Percentiles rank a stretch among this genome's conserved stretches.
Conservation (phyloP, 2,113 vertebrate genomes). For the Rhipidura dahli region DNA sequence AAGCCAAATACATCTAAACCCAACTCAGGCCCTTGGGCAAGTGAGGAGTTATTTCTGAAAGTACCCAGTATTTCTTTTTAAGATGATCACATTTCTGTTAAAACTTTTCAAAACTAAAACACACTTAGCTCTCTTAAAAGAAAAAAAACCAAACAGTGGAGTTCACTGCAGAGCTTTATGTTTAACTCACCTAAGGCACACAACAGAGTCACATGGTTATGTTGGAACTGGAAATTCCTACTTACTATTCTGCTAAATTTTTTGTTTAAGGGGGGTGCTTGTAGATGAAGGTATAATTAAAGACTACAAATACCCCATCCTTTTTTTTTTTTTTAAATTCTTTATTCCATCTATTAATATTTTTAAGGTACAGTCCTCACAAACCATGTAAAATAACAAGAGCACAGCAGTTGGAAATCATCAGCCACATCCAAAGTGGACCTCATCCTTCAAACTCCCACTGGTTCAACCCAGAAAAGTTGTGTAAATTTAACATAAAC, state of each 20-base stretch:
- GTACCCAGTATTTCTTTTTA: neutral
- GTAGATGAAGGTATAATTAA: neutral
- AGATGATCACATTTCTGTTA: neutral
- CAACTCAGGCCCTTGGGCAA: neutral
- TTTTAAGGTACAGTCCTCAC: neutral
- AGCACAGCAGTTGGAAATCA: neutral
- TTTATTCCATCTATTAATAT: neutral
- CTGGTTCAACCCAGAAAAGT: neutral
- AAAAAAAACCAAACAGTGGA: neutral
- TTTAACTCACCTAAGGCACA: neutral
- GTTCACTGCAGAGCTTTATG: neutral
- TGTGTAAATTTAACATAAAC: neutral
- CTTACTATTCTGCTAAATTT: neutral
- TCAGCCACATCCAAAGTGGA: neutral
- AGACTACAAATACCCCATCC: neutral
- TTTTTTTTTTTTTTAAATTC: neutral
- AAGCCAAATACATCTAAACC: neutral
- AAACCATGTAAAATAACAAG: neutral
- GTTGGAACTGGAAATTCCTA: neutral
- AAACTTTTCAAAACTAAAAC: neutral
- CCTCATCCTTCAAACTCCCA: neutral
- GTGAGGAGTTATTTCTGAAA: neutral
- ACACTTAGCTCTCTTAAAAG: neutral
- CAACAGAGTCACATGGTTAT: neutral
- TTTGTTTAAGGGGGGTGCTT: neutral